Conservation (phyloP, 2,113 vertebrate species). For the western clawed frog (Xenopus tropicalis) region DNA sequence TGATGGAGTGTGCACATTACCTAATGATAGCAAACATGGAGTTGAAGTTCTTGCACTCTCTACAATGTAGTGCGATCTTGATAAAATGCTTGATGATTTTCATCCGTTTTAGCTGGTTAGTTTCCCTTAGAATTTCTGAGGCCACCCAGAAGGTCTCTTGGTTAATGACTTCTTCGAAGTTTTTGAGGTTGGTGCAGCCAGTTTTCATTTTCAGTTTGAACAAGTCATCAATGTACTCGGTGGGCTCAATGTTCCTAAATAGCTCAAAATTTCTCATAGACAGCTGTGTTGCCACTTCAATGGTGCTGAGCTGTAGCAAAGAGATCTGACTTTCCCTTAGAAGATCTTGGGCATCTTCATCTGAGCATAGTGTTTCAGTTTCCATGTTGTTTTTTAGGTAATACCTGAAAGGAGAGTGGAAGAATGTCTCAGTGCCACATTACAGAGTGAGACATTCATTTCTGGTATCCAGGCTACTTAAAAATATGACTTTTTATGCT, state of each 20-base stretch:
- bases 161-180: constrained; percentile 96
- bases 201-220: constrained; percentile 87
- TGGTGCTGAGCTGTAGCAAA: constrained; percentile 89
- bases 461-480: too few relatives aligned
- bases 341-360: constrained; percentile 95
- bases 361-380: constrained; percentile 94
- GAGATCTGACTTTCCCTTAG: constrained; percentile 89
- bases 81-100: constrained; percentile 97
- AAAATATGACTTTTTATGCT: too few relatives aligned
- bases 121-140: constrained; percentile 88
- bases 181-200: constrained; percentile 85
- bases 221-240: constrained; percentile 94
- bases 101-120: constrained; percentile 96
- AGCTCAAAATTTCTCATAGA: constrained; percentile 95
- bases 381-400: constrained; percentile 99
- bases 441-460: too few relatives aligned
- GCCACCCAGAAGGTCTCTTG: constrained; percentile 99
- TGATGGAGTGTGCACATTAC: constrained; percentile 55
- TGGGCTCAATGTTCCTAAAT: constrained; percentile 96
- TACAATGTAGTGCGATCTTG: constrained; percentile 96
- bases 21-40: constrained; percentile 99
- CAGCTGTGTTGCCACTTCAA: constrained; percentile 93
- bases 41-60: constrained; percentile 99
- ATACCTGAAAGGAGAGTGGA: constrained; percentile 68
- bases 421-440: too few relatives aligned